Percentiles rank a stretch among this genome's conserved stretches.
Evolutionary conservation across 2,888 invertebrate species (phyloP).

Genomic region (Lottia scabra): DNA sequence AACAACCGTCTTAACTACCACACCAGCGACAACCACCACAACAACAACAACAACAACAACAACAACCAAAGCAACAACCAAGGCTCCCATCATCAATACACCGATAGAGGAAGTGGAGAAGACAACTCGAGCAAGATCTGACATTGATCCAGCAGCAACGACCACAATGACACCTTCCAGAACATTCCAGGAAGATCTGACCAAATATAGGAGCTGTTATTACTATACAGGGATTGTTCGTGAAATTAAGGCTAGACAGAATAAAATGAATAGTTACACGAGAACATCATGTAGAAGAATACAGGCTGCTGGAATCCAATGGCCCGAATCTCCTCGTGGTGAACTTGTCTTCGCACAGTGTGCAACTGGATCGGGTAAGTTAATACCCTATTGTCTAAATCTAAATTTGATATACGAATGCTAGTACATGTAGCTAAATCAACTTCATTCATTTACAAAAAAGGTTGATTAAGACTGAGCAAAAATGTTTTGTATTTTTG

Average conservation of each 20-base stretch:
- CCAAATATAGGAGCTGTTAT: not conserved
- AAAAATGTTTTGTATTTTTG: no score
- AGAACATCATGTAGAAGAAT: conserved; percentile 37
- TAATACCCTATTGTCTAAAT: no score
- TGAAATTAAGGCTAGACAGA: not conserved
- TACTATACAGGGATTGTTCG: not conserved
- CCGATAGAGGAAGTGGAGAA: conserved; percentile 5
- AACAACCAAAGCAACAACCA: conserved; percentile 4
- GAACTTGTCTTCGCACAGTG: conserved; percentile 15
- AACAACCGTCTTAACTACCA: no score
- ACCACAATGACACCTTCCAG: not conserved
- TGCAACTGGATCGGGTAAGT: conserved; percentile 15
- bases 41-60: no score
- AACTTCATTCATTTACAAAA: no score
- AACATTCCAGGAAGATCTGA: conserved; percentile 5
- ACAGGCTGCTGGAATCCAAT: conserved; percentile 36
- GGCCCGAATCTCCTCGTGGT: conserved; percentile 27
- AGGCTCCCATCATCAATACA: conserved; percentile 12
- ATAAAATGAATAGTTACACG: not conserved
- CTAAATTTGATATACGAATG: no score
- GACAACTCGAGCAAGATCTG: not conserved
- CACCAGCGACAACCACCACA: not conserved
- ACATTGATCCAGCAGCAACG: no score
- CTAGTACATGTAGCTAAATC: no score
- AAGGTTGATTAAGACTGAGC: no score